Base-by-base conservation (phyloP, 2,888 invertebrate genomes). In the Epinotia bilunana region DNA sequence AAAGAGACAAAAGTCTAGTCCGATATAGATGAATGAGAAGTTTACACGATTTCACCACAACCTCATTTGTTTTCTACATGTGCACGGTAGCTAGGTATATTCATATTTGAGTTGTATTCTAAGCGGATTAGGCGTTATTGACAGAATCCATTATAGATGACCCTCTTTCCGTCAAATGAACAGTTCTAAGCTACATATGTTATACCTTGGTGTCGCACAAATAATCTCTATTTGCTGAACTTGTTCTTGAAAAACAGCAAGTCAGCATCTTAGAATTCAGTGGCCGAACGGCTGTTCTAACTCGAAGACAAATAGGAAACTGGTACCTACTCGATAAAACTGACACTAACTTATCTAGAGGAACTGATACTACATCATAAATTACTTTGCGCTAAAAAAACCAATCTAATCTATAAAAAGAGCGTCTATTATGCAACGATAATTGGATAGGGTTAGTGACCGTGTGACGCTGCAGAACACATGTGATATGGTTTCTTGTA, bases 381-480 rank as follows among this genome's bases (percentile, higher is more conserved):
- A 87, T 90, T 89, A 87, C 84, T 75, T 75, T 61, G 61, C 72
- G 73, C 49, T 63, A 33, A 79, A 83, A 89, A 90, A 92, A 87
- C 81, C 84, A 88, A 91, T 91, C 89, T 85, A 85, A 85, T 84
- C 81, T 80, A 79, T 78, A 82, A 84, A 85, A 87, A 89, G 88
- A 82, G 79, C 87, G 83, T 83, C 87, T 83, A 91, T 92, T 91
- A 91, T 90, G 90, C 88, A 90, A 89, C 86, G 78, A 85, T 91
- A 91, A 92, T 91, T 91, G 91, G 88, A 85, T 90, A 80, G 81
- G 91, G 92, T 91, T 89, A 86, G 84, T 87, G 92, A 91, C 92
- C 81, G 78, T 79, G 81, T 86, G 85, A 86, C 80, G 86, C 83
- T 83, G 84, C 85, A 83, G 81, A 83, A 84, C 86, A 89, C 83